These are phyloP conservation scores for Coracias cyanogaster DNA, from an alignment of 2,797 vertebrate species.

Conservation along the genomic window DNA sequence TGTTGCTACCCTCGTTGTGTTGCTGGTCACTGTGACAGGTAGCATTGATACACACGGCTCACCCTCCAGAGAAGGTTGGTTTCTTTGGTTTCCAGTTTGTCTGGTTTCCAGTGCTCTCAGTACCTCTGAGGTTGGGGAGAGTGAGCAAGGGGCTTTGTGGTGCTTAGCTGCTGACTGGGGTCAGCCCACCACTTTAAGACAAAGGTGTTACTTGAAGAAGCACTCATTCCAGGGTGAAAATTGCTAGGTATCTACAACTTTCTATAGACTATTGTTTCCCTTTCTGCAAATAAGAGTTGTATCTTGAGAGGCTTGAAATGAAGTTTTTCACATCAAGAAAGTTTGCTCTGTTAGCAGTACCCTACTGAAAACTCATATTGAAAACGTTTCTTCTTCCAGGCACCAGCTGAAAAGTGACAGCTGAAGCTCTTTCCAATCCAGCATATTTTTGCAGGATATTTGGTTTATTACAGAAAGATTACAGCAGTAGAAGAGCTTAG, in stretches of 20 bases:
- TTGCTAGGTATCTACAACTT: not conserved
- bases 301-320: not conserved
- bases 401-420: not conserved
- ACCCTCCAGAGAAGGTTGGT: not conserved
- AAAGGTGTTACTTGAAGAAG: not conserved
- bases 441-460: not conserved
- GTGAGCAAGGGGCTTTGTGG: accelerated
- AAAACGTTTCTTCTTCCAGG: not conserved
- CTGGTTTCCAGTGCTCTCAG: not conserved
- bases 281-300: not conserved
- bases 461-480: not conserved
- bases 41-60: not conserved
- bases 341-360: not conserved
- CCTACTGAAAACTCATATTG: not conserved
- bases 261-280: not conserved
- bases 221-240: not conserved
- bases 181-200: not conserved
- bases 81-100: no score
- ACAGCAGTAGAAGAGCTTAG: not conserved
- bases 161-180: not conserved
- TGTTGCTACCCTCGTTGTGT: no score
- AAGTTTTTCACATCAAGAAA: not conserved
- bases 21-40: not conserved
- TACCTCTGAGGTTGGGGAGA: not conserved
- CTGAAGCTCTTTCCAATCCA: not conserved